Evolutionary conservation across 2,797 vertebrate genomes (phyloP), one percentile per base, ranked within the genome.

Genomic region (Melanotaenia maccullochi): DNA sequence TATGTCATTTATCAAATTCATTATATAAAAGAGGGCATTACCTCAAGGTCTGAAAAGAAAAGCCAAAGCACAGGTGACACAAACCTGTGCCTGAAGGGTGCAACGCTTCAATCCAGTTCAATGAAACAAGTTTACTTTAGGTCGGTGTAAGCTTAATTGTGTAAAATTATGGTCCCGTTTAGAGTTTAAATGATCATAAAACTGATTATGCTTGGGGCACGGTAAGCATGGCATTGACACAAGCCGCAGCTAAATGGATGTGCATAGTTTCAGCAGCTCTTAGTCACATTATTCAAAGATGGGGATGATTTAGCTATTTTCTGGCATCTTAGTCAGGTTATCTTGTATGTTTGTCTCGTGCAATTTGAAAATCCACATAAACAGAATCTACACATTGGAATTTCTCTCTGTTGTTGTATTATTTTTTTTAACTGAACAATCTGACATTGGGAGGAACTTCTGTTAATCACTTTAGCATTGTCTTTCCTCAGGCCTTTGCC

Each of bases 401-500:
- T 65, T 9, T 35, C 25, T 7, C 13, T 24, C 6, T 68, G 36
- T 72, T 9, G 22, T 20, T 66, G 49, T 49, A 57, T 22, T 71
- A 54, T 52, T 71, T 64, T 42, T 32, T 52, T 35, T 57, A 14
- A 52, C 38, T 66, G 61, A 30, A 63, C 52, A 72, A 32, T 54
- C 54, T 67, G 65, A 24, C 30, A 35, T 63, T 35, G 28, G 25
- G 22, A 20, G 49, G 63, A 62, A 58, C 36, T 75, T 55, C 36
- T 32, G 20, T 65, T 68, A 62, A 81, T 69, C 30, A 56, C 55
- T 51, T 71, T 3, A 47, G 35, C 30, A 24, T 54, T 61, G 28
- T 80, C 72, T 67, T 62, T 78, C 67, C 61, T 73, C 5, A 16
- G 28, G 62, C 60, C 60, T 68, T 5, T 22, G 40, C 57, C 64